Percentiles rank a stretch among this genome's conserved stretches.
Conservation (phyloP, 2,797 vertebrate genomes). For the Lepus oiostolus region DNA sequence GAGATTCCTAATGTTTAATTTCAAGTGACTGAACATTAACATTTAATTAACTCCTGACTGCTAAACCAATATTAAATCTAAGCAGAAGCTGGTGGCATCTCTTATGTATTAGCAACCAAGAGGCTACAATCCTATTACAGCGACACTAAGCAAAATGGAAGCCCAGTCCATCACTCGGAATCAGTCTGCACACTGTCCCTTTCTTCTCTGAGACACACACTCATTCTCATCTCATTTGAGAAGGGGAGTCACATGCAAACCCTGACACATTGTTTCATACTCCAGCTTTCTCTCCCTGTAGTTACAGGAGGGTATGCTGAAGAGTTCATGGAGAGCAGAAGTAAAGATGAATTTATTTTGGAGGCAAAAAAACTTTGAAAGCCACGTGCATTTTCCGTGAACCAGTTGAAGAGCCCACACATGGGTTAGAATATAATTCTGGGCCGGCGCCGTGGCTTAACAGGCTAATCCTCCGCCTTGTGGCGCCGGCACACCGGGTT, state of each 20-base stretch:
- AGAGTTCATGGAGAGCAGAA: too few relatives aligned
- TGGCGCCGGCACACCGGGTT: too few relatives aligned
- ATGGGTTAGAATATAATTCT: too few relatives aligned
- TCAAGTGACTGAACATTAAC: conserved; percentile 80
- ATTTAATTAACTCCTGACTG: conserved; percentile 82
- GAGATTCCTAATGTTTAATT: conserved; percentile 79
- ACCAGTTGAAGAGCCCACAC: too few relatives aligned
- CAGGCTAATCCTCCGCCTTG: too few relatives aligned
- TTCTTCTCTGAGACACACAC: rapidly evolving
- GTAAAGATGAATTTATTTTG: too few relatives aligned
- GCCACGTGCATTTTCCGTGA: too few relatives aligned
- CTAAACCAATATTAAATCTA: conserved; percentile 79
- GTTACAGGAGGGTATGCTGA: too few relatives aligned
- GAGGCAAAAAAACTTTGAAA: too few relatives aligned
- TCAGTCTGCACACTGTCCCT: not conserved
- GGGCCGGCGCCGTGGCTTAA: too few relatives aligned
- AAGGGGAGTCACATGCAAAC: not conserved
- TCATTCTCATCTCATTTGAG: not conserved
- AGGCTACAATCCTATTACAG: not conserved
- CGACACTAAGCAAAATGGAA: not conserved
- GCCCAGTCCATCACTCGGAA: rapidly evolving
- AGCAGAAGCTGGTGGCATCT: conserved; percentile 55
- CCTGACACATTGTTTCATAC: not conserved
- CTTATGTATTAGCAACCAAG: conserved; percentile 14
- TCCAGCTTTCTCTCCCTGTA: not conserved